Evolutionary conservation across 2,888 invertebrate species (phyloP), one percentile per base, ranked within the genome.

Genomic region (Buathra laborator): DNA sequence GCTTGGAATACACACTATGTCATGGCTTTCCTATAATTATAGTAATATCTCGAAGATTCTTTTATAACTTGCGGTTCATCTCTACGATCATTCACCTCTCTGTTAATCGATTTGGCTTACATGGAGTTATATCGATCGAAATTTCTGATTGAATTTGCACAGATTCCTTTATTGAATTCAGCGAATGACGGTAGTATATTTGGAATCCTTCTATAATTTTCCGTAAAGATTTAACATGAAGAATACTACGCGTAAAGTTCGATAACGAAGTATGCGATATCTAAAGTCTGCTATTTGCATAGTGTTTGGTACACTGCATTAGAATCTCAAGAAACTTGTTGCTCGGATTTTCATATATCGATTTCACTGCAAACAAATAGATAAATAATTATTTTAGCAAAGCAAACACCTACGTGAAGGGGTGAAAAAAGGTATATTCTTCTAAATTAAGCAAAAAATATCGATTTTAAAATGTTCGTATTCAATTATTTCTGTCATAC

Each of bases 1-100:
- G 14, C 29, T 62, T 62, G 14, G 29, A 32, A 62, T 6, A 12
- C 29, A 62, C 32, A 14, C 29, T 62, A 24, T 24, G 29, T 29
- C 62, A 6, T 62, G 2, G 62, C 24, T 62, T 62, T 29, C n/a
- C 32, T 62, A 32, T 79, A 83, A 83, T 83, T 83, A 75, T 44
- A 70, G 62, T 83, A 74, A 74, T 79, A n/a, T 29, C 32, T 32
- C 29, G 9, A 66, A 44, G 46, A 68, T 75, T 75, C 16, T 70
- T 79, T 70, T 79, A 32, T n/a, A 3, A 32, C 62, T 29, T 29
- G 32, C 29, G 62, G 32, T 62, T 32, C n/a, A n/a, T n/a, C 14
- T 32, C 32, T 29, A 3, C 29, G 62, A 32, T 7, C 62, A n/a
- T 32, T 32, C 29, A 62, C 62, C 62, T 62, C 32, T 62, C 14